Percentiles rank a stretch among this genome's conserved stretches.
Conservation (phyloP, 2,888 invertebrate genomes). For the Acleris laterana region DNA sequence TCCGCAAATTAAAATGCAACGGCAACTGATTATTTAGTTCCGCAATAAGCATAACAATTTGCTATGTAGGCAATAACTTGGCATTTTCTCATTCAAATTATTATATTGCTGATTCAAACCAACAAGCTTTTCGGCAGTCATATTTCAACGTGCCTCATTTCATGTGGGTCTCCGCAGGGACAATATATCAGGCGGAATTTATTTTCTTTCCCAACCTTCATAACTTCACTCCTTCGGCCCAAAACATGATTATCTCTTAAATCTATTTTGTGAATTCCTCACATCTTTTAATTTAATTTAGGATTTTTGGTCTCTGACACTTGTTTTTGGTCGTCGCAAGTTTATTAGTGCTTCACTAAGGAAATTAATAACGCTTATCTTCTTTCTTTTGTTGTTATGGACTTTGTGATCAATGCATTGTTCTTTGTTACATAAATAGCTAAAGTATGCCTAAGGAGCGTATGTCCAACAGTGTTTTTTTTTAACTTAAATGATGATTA, state of each 20-base stretch:
- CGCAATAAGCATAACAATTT: conserved; percentile 14
- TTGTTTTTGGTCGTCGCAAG: no score
- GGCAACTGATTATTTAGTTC: conserved; percentile 13
- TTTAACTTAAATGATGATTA: no score
- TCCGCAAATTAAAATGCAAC: background rate
- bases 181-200: conserved; percentile 72
- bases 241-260: conserved; percentile 32
- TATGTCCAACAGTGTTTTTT: no score
- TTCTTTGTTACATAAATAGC: no score
- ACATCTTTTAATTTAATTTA: background rate
- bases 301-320: background rate
- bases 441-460: no score
- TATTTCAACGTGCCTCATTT: conserved; percentile 65
- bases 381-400: no score
- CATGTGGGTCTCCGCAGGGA: conserved; percentile 60
- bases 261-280: conserved; percentile 6
- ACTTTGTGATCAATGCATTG: no score
- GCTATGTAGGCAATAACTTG: conserved; percentile 17
- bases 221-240: conserved; percentile 47
- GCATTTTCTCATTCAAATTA: conserved; percentile 46
- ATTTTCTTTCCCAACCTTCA: conserved; percentile 66
- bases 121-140: conserved; percentile 53
- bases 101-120: conserved; percentile 44
- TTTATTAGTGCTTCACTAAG: no score
- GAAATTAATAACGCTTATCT: no score